These are phyloP conservation scores for Bacillus rossius DNA, from an alignment of 1,140 invertebrate species.

Conservation along the genomic window DNA sequence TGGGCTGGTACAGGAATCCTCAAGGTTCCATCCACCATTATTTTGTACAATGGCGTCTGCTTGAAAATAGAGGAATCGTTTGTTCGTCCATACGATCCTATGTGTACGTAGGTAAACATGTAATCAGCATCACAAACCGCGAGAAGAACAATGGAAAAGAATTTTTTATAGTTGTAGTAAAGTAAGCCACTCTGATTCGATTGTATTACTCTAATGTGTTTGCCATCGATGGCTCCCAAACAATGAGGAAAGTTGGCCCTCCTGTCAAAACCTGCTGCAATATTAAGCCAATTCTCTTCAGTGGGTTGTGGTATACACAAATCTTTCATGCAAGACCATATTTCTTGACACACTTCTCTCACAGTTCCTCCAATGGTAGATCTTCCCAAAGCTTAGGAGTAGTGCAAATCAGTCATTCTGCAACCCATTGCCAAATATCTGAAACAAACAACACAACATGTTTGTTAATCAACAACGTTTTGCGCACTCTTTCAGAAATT, in stretches of 20 bases:
- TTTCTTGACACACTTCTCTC: background rate
- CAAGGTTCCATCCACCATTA: background rate
- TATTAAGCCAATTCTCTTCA: too few relatives aligned
- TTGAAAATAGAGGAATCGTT: constrained; percentile 37
- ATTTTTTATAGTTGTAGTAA: constrained; percentile 33
- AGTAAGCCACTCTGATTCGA: constrained; percentile 30
- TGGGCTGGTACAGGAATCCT: background rate
- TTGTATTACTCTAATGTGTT: constrained; percentile 24
- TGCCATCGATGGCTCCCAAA: too few relatives aligned
- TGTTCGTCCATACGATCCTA: constrained; percentile 39
- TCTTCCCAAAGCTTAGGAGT: background rate
- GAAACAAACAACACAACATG: background rate
- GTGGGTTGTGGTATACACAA: too few relatives aligned
- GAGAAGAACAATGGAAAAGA: constrained; percentile 38
- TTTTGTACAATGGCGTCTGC: background rate
- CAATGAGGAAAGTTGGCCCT: constrained; percentile 7
- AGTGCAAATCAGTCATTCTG: background rate
- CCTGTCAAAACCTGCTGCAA: background rate
- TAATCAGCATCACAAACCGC: constrained; percentile 37
- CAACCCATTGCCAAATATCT: background rate
- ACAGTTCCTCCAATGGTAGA: background rate
- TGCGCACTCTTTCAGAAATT: too few relatives aligned
- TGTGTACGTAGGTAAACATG: constrained; percentile 18
- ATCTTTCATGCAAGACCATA: background rate
- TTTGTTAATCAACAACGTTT: background rate